A percentile compares a stretch with the other conserved stretches of the same genome.
phyloP scores from a whole-genome alignment of 2,888 invertebrate species.

The Thalpophila matura region DNA sequence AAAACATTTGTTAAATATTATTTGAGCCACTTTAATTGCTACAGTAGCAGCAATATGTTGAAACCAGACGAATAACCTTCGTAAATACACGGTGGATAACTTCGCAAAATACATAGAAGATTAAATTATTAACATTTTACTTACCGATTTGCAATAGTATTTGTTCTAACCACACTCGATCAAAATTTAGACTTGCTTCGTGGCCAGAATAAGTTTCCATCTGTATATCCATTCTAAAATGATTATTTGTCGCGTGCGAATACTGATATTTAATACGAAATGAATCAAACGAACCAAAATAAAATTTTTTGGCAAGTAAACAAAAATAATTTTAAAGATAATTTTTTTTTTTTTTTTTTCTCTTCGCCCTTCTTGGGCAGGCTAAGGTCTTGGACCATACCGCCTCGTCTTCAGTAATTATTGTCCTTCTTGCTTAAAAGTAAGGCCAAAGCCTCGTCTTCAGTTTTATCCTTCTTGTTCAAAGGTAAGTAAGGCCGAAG shows the following conservation, averaged over 20 bases:
- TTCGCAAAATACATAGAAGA: not conserved
- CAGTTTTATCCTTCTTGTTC: too few species aligned
- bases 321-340: too few species aligned
- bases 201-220: slow-evolving; percentile 64
- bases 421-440: too few species aligned
- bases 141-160: slow-evolving; percentile 79
- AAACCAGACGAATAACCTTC: not conserved
- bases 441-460: too few species aligned
- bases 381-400: too few species aligned
- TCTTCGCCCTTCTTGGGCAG: too few species aligned
- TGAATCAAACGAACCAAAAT: slow-evolving; percentile 43
- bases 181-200: slow-evolving; percentile 71
- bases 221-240: slow-evolving; percentile 58
- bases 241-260: slow-evolving; percentile 6
- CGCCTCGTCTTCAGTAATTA: too few species aligned
- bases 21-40: not conserved
- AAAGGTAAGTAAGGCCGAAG: too few species aligned
- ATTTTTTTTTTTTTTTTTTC: too few species aligned
- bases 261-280: slow-evolving; percentile 24
- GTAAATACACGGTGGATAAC: not conserved
- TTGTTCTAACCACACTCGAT: slow-evolving; percentile 74
- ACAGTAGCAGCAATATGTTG: not conserved
- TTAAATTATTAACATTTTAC: slow-evolving; percentile 35
- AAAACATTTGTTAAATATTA: too few species aligned
- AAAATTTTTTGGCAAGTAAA: slow-evolving; percentile 61